phyloP scores from a whole-genome alignment of 2,888 invertebrate species.

The Rhamphomyia laevipes region DNA sequence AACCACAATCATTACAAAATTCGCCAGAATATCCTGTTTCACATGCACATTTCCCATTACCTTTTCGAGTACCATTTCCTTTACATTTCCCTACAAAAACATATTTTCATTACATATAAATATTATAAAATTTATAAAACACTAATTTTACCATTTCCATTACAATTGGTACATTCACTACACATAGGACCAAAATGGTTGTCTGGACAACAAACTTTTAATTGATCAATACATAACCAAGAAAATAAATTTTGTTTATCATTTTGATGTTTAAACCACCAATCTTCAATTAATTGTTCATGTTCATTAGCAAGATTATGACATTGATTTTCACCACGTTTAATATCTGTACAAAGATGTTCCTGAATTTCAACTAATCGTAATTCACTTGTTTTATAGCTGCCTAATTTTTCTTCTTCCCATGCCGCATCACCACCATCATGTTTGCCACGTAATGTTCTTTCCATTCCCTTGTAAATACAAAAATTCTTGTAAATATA shows the following conservation, averaged over 20 bases:
- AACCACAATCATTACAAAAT: constrained; percentile 64
- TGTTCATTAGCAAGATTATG: constrained; percentile 72
- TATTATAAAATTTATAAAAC: not conserved
- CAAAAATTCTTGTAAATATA: not conserved
- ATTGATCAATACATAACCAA: constrained; percentile 68
- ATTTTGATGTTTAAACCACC: constrained; percentile 68
- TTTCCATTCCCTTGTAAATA: constrained; percentile 51
- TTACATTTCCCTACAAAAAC: constrained; percentile 42
- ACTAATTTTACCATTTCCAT: constrained; percentile 46
- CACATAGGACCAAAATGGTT: constrained; percentile 77
- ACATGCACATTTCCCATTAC: constrained; percentile 83
- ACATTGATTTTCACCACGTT: constrained; percentile 65
- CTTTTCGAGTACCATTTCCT: constrained; percentile 85
- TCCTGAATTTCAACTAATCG: constrained; percentile 87
- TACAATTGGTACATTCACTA: constrained; percentile 72
- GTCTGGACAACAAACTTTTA: constrained; percentile 72
- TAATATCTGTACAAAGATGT: constrained; percentile 63
- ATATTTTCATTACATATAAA: not conserved
- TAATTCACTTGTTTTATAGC: constrained; percentile 78
- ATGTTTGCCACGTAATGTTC: constrained; percentile 75
- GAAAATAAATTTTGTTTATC: constrained; percentile 46
- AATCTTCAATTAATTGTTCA: constrained; percentile 71
- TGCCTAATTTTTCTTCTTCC: constrained; percentile 78
- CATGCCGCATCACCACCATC: constrained; percentile 90
- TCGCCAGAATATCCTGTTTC: constrained; percentile 69